Evolutionary conservation across 37 sponge, comb jelly and placozoan genomes (phyloP), one percentile per base, ranked within the genome.

Genomic region (Dysidea cf. avara): DNA sequence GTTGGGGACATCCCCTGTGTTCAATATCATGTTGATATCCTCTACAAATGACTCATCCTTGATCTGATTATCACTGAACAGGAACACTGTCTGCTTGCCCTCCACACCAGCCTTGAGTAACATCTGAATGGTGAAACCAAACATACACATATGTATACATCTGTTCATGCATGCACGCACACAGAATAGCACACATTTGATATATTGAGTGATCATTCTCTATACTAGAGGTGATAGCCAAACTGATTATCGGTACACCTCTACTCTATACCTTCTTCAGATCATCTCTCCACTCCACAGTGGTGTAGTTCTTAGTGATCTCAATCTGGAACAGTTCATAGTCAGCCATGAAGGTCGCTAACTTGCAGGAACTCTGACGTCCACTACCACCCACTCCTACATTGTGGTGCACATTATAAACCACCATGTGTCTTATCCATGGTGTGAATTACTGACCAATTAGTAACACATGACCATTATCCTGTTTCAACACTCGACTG

Each of bases 21-120:
- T 97, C 55, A 97, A 72, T n/a, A 97, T 87, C 86, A 94, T 94
- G 74, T 97, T 97, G 64, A 97, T 90, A 53, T 97, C 99, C 56
- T 97, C 99, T 38, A 97, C 86, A 78, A 97, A 94, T 17, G 92
- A 87, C 68, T 97, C 99, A 61, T 94, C 95, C 56, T 97, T 97
- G 74, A 97, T 94, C 76, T 97, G 95, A 62, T 91, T 93, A 56
- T 97, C 99, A 70, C 87, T 91, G 92, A 97, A 94, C 43, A 97
- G 75, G 83, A 97, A 97, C 6, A 88, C 86, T 9, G 82, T 88
- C 21, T 39, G 86, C 69, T 91, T 91, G 7, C 94, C 99, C 58
- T 88, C 95, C 32, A 76, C 76, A 0, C 99, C 99, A 14, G 99
- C 94, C 76, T 87, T 94, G 33, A 90, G 60, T 52, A 97, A 58